These are phyloP conservation scores for Drosophila lacicola DNA, from an alignment of 2,888 invertebrate species.

Conservation along the genomic window DNA sequence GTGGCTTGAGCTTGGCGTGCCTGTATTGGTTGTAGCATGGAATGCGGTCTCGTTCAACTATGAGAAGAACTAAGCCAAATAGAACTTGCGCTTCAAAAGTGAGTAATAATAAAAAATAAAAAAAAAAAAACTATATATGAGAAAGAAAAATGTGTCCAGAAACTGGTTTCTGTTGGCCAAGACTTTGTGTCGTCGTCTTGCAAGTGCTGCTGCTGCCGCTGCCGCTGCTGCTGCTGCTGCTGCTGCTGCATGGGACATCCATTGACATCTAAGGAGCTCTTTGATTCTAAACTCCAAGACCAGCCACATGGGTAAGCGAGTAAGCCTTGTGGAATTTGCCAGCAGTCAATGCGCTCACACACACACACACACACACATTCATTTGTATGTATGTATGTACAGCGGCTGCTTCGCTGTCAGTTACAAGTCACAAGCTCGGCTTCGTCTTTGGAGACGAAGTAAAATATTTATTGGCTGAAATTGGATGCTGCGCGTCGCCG, in stretches of 20 bases:
- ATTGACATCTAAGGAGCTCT: constrained; percentile 66
- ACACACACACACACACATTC: constrained; percentile 20
- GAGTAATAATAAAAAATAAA: constrained; percentile 51
- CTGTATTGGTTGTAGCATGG: constrained; percentile 52
- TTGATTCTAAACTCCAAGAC: constrained; percentile 64
- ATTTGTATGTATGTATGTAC: background rate
- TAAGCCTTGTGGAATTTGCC: constrained; percentile 64
- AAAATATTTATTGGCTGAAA: constrained; percentile 76
- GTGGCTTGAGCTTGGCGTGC: constrained; percentile 38
- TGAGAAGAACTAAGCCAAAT: constrained; percentile 66
- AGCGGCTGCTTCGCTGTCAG: constrained; percentile 28
- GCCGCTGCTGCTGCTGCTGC: constrained; percentile 9
- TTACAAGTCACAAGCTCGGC: constrained; percentile 67
- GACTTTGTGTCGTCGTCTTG: constrained; percentile 60
- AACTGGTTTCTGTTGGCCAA: constrained; percentile 69
- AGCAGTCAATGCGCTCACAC: constrained; percentile 58
- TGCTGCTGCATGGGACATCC: constrained; percentile 39
- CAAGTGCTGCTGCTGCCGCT: constrained; percentile 4
- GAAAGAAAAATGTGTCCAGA: constrained; percentile 49
- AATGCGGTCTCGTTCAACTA: constrained; percentile 70
- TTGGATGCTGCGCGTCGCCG: constrained; percentile 70
- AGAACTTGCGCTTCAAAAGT: constrained; percentile 64
- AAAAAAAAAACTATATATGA: background rate
- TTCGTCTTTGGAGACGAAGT: constrained; percentile 57
- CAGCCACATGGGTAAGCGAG: constrained; percentile 66